Conservation (phyloP, 2,113 vertebrate genomes). For the Riparia riparia region DNA sequence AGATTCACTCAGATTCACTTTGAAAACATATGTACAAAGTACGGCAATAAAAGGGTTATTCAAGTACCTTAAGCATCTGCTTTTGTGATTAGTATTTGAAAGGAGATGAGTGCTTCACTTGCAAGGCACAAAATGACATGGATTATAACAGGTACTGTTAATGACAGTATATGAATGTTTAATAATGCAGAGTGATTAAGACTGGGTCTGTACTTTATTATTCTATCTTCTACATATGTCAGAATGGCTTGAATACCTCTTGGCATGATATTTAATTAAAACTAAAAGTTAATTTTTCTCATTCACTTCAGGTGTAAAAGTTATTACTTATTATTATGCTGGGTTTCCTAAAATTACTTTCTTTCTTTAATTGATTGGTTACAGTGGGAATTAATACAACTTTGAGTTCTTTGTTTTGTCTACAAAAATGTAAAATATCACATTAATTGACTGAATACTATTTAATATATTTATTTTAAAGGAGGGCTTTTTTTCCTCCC, state of each 20-base stretch:
- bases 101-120: slow-evolving; percentile 65
- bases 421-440: neutral
- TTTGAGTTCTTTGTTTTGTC: slow-evolving; percentile 18
- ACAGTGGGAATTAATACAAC: slow-evolving; percentile 16
- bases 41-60: slow-evolving; percentile 64
- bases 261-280: slow-evolving; percentile 77
- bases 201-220: slow-evolving; percentile 74
- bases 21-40: neutral
- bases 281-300: slow-evolving; percentile 75
- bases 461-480: neutral
- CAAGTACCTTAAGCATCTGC: slow-evolving; percentile 52
- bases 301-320: slow-evolving; percentile 59
- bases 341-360: slow-evolving; percentile 57
- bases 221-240: slow-evolving; percentile 74
- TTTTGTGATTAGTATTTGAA: slow-evolving; percentile 73
- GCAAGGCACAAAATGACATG: slow-evolving; percentile 72
- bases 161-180: slow-evolving; percentile 80
- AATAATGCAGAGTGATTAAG: slow-evolving; percentile 78
- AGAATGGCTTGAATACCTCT: slow-evolving; percentile 72
- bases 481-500: fast-evolving
- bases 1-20: neutral
- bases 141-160: slow-evolving; percentile 77
- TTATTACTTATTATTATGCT: slow-evolving; percentile 70
- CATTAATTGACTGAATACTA: neutral
- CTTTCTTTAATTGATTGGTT: slow-evolving; percentile 54